Base-by-base conservation (phyloP, 92 coral and sea anemone genomes). In the Muricea muricata region DNA sequence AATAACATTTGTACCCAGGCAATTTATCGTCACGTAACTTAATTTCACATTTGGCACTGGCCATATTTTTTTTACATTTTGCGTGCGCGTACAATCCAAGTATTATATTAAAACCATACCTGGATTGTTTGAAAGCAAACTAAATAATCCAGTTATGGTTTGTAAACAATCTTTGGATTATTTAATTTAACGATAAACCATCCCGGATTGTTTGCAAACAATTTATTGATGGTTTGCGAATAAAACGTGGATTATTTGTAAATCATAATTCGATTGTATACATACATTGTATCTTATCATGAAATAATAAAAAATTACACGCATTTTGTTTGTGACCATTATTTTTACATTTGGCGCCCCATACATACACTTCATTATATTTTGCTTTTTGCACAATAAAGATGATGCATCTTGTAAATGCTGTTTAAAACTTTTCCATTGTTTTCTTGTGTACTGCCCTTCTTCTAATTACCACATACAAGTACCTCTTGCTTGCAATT, bases 391-490 rank as follows among this genome's bases (percentile, higher is more conserved):
- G n/a, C n/a, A n/a, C n/a, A n/a, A n/a, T 68, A 84, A 84, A 84
- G 13, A 74, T 25, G 56, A 84, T 84, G 56, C 74, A 82, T 70
- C 82, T 29, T 40, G 85, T 84, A 63, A 84, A 84, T 11, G 88
- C 73, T 17, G 84, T 74, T 58, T 84, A 25, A 56, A 37, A 37
- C 9, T 81, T 32, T 67, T 66, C 86, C 18, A 81, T 76, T 24
- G 65, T 81, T 54, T 76, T 74, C 63, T 83, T 83, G 70, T 83
- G 87, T 37, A 83, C 80, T 39, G 80, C 87, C 48, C 54, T 68
- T 37, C 71, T 83, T 21, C 37, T 58, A 83, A 83, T 50, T 29
- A 81, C 46, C 54, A 63, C 86, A 34, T 40, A 42, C 58, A 42
- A 33, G 26, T 67, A 35, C 42, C 42, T 25, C 57, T 41, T 83